phyloP scores from a whole-genome alignment of 2,797 vertebrate species.

The Pempheris klunzingeri region DNA sequence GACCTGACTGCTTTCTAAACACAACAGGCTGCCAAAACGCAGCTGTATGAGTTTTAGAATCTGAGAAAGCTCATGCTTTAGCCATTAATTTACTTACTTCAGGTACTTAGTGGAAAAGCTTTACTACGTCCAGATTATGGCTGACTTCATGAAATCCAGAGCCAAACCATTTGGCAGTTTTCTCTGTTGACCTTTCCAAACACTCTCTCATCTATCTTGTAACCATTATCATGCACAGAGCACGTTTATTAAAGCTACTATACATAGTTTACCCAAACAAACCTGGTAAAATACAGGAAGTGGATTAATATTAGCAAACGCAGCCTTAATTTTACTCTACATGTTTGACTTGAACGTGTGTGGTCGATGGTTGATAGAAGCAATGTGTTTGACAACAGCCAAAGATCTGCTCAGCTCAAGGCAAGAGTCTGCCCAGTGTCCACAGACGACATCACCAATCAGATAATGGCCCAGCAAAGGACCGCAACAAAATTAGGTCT shows the following conservation, averaged over 20 bases:
- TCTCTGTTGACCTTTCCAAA: conserved; percentile 52
- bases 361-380: conserved; percentile 3
- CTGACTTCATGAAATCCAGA: conserved; percentile 41
- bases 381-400: conserved; percentile 29
- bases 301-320: not conserved
- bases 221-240: conserved; percentile 16
- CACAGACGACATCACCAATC: conserved; percentile 64
- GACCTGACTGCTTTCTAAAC: conserved; percentile 8
- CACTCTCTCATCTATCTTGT: conserved; percentile 29
- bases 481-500: conserved; percentile 60
- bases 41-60: conserved; percentile 11
- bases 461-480: conserved; percentile 53
- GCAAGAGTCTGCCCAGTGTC: conserved; percentile 57
- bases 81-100: conserved; percentile 36
- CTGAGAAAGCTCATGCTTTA: conserved; percentile 20
- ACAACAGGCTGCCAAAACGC: conserved; percentile 16
- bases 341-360: conserved; percentile 15
- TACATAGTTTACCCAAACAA: conserved; percentile 20
- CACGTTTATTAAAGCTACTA: conserved; percentile 21
- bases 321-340: not conserved
- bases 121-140: conserved; percentile 39
- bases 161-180: conserved; percentile 69
- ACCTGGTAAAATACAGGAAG: conserved; percentile 5
- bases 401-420: conserved; percentile 47
- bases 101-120: conserved; percentile 19